Evolutionary conservation across 1,140 invertebrate genomes (phyloP).

Genomic region (Ctenoplectra terminalis): DNA sequence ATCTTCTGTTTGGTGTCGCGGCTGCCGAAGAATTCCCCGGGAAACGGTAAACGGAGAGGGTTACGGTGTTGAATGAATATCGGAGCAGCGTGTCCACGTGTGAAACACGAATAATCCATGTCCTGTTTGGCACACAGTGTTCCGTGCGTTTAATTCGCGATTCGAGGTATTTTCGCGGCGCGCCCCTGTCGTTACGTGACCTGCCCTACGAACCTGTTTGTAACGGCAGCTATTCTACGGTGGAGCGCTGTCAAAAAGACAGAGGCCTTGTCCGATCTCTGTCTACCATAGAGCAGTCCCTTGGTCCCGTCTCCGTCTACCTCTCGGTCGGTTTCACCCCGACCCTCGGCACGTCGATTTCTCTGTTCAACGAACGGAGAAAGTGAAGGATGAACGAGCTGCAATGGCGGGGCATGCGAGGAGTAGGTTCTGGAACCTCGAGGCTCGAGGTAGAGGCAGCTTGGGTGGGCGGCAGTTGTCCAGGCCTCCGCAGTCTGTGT

Average conservation of each 20-base stretch:
- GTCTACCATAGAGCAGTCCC: background rate
- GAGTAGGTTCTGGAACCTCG: slow-evolving; percentile 39
- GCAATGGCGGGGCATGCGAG: slow-evolving; percentile 29
- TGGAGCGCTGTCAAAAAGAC: slow-evolving; percentile 28
- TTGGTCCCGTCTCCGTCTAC: background rate
- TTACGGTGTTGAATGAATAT: background rate
- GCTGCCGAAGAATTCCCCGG: background rate
- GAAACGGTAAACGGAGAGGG: slow-evolving; percentile 7
- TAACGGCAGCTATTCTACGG: slow-evolving; percentile 53
- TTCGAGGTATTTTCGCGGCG: slow-evolving; percentile 26
- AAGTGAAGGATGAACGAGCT: slow-evolving; percentile 17
- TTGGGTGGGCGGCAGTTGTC: slow-evolving; percentile 79
- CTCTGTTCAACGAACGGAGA: slow-evolving; percentile 36
- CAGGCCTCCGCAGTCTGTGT: slow-evolving; percentile 75
- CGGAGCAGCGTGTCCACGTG: background rate
- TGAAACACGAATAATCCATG: background rate
- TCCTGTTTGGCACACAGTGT: background rate
- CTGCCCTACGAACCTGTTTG: slow-evolving; percentile 64
- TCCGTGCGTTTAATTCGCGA: slow-evolving; percentile 1
- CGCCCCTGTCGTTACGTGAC: slow-evolving; percentile 59
- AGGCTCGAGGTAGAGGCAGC: slow-evolving; percentile 60
- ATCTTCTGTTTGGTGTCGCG: background rate
- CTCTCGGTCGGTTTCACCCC: slow-evolving; percentile 30
- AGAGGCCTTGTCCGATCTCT: background rate
- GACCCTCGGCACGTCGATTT: slow-evolving; percentile 4